Percentiles rank a stretch among this genome's conserved stretches.
Evolutionary conservation across 2,888 invertebrate genomes (phyloP).

Genomic region (Apamea sordens): DNA sequence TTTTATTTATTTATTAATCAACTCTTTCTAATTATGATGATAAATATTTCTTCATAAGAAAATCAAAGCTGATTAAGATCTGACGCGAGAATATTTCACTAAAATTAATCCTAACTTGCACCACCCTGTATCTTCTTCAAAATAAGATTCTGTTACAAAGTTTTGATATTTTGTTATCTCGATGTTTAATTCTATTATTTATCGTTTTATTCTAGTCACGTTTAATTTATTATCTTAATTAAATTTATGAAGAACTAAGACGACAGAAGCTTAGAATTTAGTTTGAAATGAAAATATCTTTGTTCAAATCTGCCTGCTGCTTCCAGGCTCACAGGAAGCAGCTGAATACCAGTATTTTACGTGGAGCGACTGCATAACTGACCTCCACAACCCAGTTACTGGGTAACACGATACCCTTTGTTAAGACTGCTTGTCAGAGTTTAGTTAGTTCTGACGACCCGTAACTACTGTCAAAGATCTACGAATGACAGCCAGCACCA

Average conservation of each 20-base stretch:
- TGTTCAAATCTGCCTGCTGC: not conserved
- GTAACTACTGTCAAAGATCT: too few species aligned
- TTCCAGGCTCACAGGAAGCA: not conserved
- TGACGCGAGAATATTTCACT: conserved; percentile 17
- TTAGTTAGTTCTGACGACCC: too few species aligned
- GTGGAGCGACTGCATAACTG: too few species aligned
- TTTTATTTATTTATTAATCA: not conserved
- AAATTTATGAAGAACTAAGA: conserved; percentile 26
- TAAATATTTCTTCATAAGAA: not conserved
- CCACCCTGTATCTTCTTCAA: conserved; percentile 37
- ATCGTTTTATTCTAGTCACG: conserved; percentile 12
- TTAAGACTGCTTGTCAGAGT: too few species aligned
- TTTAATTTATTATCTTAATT: conserved; percentile 38
- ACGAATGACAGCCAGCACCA: too few species aligned
- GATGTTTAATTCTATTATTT: conserved; percentile 48
- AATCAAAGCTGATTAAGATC: conserved; percentile 4
- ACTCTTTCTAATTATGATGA: not conserved
- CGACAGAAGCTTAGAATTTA: not conserved
- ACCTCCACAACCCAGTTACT: too few species aligned
- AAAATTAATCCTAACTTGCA: conserved; percentile 25
- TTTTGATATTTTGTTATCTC: conserved; percentile 38
- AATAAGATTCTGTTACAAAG: conserved; percentile 24
- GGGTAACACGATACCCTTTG: too few species aligned
- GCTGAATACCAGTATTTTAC: too few species aligned
- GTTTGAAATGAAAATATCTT: not conserved